Evolutionary conservation across 2,113 vertebrate genomes (phyloP).

Genomic region (Calonectris borealis): DNA sequence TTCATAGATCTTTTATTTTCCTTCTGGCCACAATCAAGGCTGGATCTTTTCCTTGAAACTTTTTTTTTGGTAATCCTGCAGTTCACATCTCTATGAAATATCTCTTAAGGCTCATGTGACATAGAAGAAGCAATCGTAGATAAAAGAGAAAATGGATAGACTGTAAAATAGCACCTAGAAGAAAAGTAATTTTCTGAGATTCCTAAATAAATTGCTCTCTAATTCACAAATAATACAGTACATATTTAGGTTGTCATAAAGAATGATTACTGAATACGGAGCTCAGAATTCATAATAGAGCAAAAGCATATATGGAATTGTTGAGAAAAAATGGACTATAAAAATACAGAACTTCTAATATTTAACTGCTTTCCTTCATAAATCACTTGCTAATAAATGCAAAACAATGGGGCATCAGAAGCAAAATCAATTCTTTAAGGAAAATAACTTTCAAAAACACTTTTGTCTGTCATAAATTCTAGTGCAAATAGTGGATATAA

Average conservation of each 20-base stretch:
- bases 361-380: conserved; percentile 23
- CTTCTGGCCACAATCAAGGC: neutral
- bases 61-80: neutral
- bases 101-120: neutral
- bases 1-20: neutral
- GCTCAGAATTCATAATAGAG: neutral
- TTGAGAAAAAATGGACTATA: neutral
- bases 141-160: neutral
- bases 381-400: conserved; percentile 20
- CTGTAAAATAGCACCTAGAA: neutral
- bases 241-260: conserved; percentile 23
- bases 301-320: neutral
- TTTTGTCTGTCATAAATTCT: conserved; percentile 37
- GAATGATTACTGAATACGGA: conserved; percentile 13
- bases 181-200: conserved; percentile 33
- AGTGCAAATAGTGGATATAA: neutral
- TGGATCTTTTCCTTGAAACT: neutral
- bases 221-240: conserved; percentile 40
- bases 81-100: neutral
- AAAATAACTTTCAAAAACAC: neutral
- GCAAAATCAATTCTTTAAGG: neutral
- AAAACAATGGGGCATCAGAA: neutral
- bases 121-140: neutral
- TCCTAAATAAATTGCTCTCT: conserved; percentile 40
- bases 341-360: neutral